These are phyloP conservation scores for Corella eumyota DNA, from an alignment of 23 tunicate species.

Conservation along the genomic window DNA sequence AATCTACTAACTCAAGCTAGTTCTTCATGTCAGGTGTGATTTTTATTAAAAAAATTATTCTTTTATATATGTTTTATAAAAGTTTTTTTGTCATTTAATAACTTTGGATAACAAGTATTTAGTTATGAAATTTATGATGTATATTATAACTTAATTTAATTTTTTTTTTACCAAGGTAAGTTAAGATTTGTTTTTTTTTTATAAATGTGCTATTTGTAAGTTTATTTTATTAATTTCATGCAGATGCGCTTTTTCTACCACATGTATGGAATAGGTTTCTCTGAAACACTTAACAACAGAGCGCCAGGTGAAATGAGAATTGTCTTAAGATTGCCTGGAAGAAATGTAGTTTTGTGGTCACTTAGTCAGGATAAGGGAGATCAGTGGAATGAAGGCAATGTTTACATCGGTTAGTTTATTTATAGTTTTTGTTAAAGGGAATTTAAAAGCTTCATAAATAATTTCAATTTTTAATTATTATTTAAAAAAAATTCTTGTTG, in stretches of 20 bases:
- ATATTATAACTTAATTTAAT: background rate
- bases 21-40: conserved; percentile 61
- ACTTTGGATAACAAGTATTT: background rate
- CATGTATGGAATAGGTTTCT: conserved; percentile 86
- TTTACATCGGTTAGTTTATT: conserved; percentile 47
- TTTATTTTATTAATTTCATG: background rate
- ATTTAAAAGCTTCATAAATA: background rate
- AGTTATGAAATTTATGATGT: background rate
- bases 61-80: background rate
- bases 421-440: background rate
- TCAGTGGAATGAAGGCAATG: conserved; percentile 57
- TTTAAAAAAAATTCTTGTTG: background rate
- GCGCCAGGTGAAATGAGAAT: conserved; percentile 62
- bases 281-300: conserved; percentile 48
- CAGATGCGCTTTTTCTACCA: conserved; percentile 68
- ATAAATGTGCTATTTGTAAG: too few relatives aligned
- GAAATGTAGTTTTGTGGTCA: conserved; percentile 45
- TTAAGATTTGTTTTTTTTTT: too few relatives aligned
- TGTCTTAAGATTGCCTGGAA: conserved; percentile 20
- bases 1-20: conserved; percentile 36
- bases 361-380: conserved; percentile 65
- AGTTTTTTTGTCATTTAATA: background rate
- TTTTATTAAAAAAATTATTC: background rate
- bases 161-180: too few relatives aligned
- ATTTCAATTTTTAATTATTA: background rate